phyloP scores from a whole-genome alignment of 2,888 invertebrate species.

The Candidula unifasciata region DNA sequence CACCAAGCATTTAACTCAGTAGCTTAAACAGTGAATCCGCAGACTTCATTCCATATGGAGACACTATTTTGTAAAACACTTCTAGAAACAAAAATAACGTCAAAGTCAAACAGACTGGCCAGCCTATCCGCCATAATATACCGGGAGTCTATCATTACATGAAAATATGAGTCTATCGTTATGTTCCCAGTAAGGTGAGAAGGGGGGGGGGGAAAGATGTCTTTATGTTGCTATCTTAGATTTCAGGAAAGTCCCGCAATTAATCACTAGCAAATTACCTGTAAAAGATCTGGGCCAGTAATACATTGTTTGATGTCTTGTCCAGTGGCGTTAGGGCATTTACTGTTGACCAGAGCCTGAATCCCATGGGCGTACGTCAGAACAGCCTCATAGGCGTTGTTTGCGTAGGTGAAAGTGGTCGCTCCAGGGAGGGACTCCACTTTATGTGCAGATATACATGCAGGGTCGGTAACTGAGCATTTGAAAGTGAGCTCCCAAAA shows the following conservation, averaged over 20 bases:
- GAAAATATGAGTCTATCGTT: too few relatives aligned
- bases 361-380: constrained; percentile 46
- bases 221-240: too few relatives aligned
- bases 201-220: too few relatives aligned
- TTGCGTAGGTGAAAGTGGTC: background rate
- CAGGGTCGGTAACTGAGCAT: constrained; percentile 56
- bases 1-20: too few relatives aligned
- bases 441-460: constrained; percentile 6
- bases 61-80: too few relatives aligned
- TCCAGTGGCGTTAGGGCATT: constrained; percentile 24
- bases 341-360: constrained; percentile 10
- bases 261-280: background rate
- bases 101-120: too few relatives aligned
- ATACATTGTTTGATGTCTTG: constrained; percentile 40
- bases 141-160: too few relatives aligned
- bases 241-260: background rate
- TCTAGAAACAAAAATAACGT: too few relatives aligned
- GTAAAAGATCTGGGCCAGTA: constrained; percentile 40
- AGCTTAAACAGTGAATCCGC: too few relatives aligned
- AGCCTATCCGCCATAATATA: too few relatives aligned
- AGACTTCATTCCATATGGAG: too few relatives aligned
- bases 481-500: constrained; percentile 64
- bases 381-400: constrained; percentile 34
- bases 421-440: background rate
- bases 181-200: too few relatives aligned